These are phyloP conservation scores for Vicugna pacos DNA, from an alignment of 2,113 vertebrate species.

Conservation along the genomic window DNA sequence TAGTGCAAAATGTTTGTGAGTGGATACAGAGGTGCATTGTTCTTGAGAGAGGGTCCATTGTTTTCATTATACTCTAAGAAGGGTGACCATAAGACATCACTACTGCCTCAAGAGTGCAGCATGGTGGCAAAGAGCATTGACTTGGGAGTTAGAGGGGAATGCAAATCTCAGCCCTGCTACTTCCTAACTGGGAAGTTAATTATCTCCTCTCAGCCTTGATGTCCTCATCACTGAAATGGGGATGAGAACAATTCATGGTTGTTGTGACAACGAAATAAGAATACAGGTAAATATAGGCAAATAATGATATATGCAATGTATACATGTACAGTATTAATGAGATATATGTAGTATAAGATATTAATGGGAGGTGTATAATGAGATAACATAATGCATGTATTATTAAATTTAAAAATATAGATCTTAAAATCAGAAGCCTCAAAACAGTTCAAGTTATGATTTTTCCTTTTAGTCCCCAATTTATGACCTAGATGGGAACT, in stretches of 20 bases:
- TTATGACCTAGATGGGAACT: background rate
- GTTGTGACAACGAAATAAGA: background rate
- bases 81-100: background rate
- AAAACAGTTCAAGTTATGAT: background rate
- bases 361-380: background rate
- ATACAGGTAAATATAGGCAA: background rate
- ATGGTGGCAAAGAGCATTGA: background rate
- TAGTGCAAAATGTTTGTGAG: conserved; percentile 12
- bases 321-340: background rate
- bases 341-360: background rate
- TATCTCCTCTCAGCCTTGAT: background rate
- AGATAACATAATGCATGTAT: background rate
- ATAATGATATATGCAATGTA: background rate
- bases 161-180: background rate
- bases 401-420: background rate
- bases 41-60: background rate
- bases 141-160: background rate
- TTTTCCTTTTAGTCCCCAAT: background rate
- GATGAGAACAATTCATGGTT: background rate
- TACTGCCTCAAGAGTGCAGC: background rate
- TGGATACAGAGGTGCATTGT: background rate
- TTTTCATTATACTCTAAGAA: background rate
- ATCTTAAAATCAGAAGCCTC: background rate
- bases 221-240: background rate
- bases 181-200: background rate